Evolutionary conservation across 2,113 vertebrate genomes (phyloP), one percentile per base, ranked within the genome.

Genomic region (Columba janthina): DNA sequence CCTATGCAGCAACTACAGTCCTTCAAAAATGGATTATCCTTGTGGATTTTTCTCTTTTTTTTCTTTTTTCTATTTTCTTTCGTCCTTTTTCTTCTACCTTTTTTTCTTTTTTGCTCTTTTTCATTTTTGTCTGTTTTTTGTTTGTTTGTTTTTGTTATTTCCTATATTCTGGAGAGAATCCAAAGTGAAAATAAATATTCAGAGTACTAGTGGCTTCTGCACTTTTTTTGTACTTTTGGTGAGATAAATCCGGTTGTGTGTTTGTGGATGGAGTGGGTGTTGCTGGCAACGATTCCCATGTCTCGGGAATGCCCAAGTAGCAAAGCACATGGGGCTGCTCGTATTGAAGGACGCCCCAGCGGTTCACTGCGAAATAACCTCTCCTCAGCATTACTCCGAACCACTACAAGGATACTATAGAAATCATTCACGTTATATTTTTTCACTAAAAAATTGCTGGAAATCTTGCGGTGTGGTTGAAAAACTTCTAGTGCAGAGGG

Each of bases 361-460:
- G 28, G 24, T 11, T 36, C 28, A 4, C 31, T 32, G 53, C 72
- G 56, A 57, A 85, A 80, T 17, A 62, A 7, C 14, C 29, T 60
- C 44, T 70, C 48, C 36, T 84, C 44, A 20, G 25, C 32, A 5
- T 60, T 79, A 21, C 20, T 74, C 38, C n/a, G 28, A 64, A 57
- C 16, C 7, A 3, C 22, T 15, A 34, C 32, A 34, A 64, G 12
- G 7, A 44, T 6, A 36, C 32, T 24, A 85, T 3, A 48, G 36
- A 70, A 53, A 71, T 69, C 5, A 7, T 75, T 50, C 66, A 5
- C 5, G 0, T 46, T 46, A 2, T 3, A 4, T 13, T 17, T 15
- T 61, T 67, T 72, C 57, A 36, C 73, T 69, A 5, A 67, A 77
- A 58, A 40, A 6, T 44, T 36, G n/a, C 75, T 44, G 44, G 46